Conservation (phyloP, 2,797 vertebrate genomes). For the Enteromius afrohamiltoni region DNA sequence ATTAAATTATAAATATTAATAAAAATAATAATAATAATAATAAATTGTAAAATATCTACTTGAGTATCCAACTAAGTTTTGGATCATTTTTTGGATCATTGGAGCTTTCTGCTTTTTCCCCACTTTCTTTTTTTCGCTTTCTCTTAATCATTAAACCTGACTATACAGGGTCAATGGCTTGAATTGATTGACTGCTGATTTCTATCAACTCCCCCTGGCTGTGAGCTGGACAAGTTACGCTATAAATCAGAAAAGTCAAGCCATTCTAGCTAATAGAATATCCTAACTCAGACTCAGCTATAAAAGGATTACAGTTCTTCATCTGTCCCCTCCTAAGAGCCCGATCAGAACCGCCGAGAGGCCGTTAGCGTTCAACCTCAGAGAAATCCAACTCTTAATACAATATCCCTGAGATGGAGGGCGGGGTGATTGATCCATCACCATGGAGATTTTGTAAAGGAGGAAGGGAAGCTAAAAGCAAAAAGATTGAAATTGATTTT, state of each 20-base stretch:
- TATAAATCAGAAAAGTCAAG: conserved; percentile 19
- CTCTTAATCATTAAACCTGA: conserved; percentile 14
- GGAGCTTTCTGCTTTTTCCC: neutral
- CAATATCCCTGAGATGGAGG: conserved; percentile 36
- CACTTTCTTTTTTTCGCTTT: neutral
- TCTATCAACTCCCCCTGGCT: conserved; percentile 35
- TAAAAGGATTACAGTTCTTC: conserved; percentile 33
- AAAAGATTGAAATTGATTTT: conserved; percentile 54
- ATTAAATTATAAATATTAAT: neutral
- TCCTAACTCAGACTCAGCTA: neutral
- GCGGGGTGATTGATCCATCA: conserved; percentile 26
- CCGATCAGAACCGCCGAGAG: conserved; percentile 7
- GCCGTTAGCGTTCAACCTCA: conserved; percentile 25
- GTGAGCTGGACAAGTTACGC: conserved; percentile 7
- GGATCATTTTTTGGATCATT: neutral
- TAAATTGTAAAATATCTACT: neutral
- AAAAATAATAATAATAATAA: neutral
- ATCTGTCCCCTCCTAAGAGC: neutral
- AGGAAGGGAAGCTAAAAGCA: conserved; percentile 37
- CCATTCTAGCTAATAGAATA: conserved; percentile 33
- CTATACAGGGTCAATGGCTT: conserved; percentile 20
- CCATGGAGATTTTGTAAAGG: conserved; percentile 45
- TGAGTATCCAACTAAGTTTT: neutral
- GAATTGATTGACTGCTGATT: conserved; percentile 33
- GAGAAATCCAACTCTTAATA: conserved; percentile 36